Percentiles rank a stretch among this genome's conserved stretches.
These are phyloP conservation scores for Okapia johnstoni DNA, from an alignment of 2,113 vertebrate species.

Conservation along the genomic window DNA sequence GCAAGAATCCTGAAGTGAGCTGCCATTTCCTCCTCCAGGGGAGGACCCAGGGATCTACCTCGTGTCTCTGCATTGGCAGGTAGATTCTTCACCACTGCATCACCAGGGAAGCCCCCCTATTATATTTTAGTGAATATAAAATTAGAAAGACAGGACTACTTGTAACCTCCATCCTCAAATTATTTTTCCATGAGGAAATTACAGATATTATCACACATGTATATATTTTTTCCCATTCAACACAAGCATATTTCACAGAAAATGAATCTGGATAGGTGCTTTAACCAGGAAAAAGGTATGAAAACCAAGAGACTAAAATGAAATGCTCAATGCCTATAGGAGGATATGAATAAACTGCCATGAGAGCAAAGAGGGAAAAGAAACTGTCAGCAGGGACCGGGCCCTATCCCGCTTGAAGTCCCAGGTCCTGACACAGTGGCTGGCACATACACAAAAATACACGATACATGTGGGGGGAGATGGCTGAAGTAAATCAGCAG, in stretches of 20 bases:
- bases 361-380: neutral
- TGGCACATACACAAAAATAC: neutral
- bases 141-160: neutral
- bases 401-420: neutral
- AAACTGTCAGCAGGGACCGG: neutral
- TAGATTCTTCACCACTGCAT: neutral
- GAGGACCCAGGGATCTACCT: neutral
- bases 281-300: neutral
- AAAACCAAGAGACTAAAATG: neutral
- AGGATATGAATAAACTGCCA: neutral
- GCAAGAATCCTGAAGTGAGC: neutral
- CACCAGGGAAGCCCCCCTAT: neutral
- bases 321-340: neutral
- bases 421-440: neutral
- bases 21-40: neutral
- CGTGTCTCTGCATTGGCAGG: neutral
- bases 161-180: neutral
- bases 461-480: accelerated
- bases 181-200: neutral
- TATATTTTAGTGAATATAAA: neutral
- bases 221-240: neutral
- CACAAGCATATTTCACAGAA: neutral
- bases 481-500: neutral
- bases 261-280: neutral
- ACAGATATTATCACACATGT: neutral